phyloP scores from a whole-genome alignment of 2,113 vertebrate species.

The Lepidothrix coronata region DNA sequence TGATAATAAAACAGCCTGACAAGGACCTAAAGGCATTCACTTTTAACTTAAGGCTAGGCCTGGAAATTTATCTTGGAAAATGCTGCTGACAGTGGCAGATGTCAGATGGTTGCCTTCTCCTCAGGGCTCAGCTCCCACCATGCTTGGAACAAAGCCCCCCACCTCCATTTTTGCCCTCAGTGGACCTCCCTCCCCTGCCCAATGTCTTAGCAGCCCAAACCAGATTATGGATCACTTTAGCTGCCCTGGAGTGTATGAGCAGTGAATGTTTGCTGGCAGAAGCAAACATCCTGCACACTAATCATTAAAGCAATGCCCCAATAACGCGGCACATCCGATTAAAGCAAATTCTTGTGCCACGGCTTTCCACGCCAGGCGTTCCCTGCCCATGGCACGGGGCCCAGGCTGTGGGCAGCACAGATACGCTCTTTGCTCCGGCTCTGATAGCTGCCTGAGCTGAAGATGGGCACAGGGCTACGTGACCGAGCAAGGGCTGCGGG shows the following conservation, averaged over 20 bases:
- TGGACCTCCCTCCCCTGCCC: background rate
- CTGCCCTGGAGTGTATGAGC: background rate
- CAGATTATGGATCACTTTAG: background rate
- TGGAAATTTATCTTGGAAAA: background rate
- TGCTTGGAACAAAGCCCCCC: background rate
- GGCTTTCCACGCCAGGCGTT: background rate
- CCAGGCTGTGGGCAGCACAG: background rate
- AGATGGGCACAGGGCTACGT: background rate
- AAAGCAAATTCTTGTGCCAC: background rate
- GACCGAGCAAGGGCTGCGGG: background rate
- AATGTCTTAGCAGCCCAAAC: background rate
- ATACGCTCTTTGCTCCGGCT: background rate
- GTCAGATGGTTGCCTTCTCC: background rate
- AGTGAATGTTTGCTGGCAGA: background rate
- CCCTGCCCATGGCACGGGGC: background rate
- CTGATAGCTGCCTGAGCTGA: accelerated
- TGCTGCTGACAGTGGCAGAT: background rate
- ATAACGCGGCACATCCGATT: accelerated
- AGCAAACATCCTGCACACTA: background rate
- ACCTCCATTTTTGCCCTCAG: accelerated
- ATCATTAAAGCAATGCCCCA: background rate
- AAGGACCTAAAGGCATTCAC: background rate
- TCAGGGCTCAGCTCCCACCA: background rate
- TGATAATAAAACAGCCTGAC: background rate
- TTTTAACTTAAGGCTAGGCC: background rate